Percentiles rank a stretch among this genome's conserved stretches.
phyloP scores from a whole-genome alignment of 2,113 vertebrate species.

The Spea multiplicata region DNA sequence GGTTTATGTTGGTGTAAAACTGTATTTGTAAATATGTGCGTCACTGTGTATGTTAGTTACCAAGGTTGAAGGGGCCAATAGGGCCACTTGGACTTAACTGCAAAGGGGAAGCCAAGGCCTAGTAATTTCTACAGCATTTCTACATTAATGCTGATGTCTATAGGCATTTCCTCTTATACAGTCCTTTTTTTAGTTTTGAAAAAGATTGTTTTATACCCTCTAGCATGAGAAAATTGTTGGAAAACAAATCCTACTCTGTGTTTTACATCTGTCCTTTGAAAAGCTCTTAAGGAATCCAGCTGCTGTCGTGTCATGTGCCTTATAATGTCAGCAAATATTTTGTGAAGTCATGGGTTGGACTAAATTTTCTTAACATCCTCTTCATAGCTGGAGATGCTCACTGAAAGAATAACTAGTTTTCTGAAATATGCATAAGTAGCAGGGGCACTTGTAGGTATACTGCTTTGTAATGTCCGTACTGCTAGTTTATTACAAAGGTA shows the following conservation, averaged over 20 bases:
- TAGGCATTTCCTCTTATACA: background rate
- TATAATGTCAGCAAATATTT: slow-evolving; percentile 1
- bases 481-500: too few species aligned
- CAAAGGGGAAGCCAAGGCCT: too few species aligned
- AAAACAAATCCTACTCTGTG: slow-evolving; percentile 33
- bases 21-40: too few species aligned
- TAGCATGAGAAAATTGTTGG: slow-evolving; percentile 32
- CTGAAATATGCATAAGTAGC: too few species aligned
- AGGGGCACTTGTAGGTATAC: too few species aligned
- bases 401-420: background rate
- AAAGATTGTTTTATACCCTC: slow-evolving; percentile 28
- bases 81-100: too few species aligned
- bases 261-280: slow-evolving; percentile 20
- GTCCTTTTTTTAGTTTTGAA: slow-evolving; percentile 9
- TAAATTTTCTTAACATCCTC: background rate
- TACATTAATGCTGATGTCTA: background rate
- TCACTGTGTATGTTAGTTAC: too few species aligned
- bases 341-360: slow-evolving; percentile 31
- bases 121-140: too few species aligned
- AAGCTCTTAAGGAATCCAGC: slow-evolving; percentile 14
- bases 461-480: too few species aligned
- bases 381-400: background rate
- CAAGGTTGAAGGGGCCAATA: too few species aligned
- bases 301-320: slow-evolving; percentile 16
- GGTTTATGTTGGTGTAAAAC: too few species aligned